Evolutionary conservation across 2,888 invertebrate genomes (phyloP), one percentile per base, ranked within the genome.

Genomic region (Eledona agricola): DNA sequence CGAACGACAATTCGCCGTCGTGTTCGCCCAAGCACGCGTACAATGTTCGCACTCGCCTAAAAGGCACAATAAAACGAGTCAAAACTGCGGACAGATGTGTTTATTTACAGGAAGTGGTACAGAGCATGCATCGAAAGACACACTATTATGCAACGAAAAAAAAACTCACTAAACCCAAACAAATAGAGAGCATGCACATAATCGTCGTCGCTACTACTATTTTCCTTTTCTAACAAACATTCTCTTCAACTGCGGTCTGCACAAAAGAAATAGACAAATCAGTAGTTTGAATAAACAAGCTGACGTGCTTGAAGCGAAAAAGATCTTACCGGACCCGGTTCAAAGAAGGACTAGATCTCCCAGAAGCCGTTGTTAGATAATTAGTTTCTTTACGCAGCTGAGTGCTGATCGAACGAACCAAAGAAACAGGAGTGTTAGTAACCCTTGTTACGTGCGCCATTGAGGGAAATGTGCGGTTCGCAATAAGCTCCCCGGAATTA

Each of bases 21-120:
- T 94, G 93, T 80, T 96, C 97, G 45, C 96, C 97, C 63, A 94
- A 83, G 76, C 98, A 98, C 38, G 95, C 92, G 79, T 96, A 98
- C 63, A 98, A 80, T 40, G 98, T 97, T 71, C 96, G 84, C 57
- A 96, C 97, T 72, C 92, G 84, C 76, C 90, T 88, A 76, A 42
- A 45, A 57, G n/a, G n/a, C n/a, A n/a, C n/a, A 47, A 37, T 29
- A 52, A 45, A 26, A 26, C 22, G 10, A 15, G 9, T 29, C 7
- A 29, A 5, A 13, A 13, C n/a, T 10, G 22, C 1, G n/a, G 7
- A 23, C 15, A 11, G 5, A 26, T 26, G 26, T 7, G 4, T 50
- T 50, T 38, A 32, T 40, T 50, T 17, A 38, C 10, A 47, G 7
- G 11, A n/a, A 17, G 15, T 19, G 7, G 7, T 19, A 37, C 16